Percentiles rank a stretch among this genome's conserved stretches.
Evolutionary conservation across 2,888 invertebrate species (phyloP).

Genomic region (Agapetus fuscipes): DNA sequence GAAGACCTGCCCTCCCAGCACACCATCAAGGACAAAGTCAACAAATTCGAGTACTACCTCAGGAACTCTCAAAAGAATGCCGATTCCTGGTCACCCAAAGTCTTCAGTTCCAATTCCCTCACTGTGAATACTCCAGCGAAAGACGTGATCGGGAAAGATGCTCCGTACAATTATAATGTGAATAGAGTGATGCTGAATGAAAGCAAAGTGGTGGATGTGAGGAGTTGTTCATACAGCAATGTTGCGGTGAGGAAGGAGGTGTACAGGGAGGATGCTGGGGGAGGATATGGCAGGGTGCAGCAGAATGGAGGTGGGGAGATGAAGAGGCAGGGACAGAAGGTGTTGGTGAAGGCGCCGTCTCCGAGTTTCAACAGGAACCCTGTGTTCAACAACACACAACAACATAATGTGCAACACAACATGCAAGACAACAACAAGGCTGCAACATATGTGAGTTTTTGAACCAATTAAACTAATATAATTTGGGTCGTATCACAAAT

Average conservation of each 20-base stretch:
- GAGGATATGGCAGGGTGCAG: too few species aligned
- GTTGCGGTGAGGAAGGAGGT: constrained; percentile 36
- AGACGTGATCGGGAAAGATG: constrained; percentile 61
- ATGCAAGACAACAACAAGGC: constrained; percentile 5
- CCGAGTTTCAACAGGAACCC: constrained; percentile 34
- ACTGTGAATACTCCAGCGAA: constrained; percentile 76
- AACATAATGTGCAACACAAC: neutral
- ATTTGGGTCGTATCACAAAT: too few species aligned
- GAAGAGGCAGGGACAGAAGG: too few species aligned
- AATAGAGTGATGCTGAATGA: constrained; percentile 27
- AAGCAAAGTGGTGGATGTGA: constrained; percentile 34
- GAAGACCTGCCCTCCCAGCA: constrained; percentile 31
- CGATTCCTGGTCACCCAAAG: constrained; percentile 58
- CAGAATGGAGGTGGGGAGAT: too few species aligned
- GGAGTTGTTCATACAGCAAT: constrained; percentile 36
- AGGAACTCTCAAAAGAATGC: constrained; percentile 50
- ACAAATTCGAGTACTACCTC: constrained; percentile 70
- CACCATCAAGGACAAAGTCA: constrained; percentile 63
- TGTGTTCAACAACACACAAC: constrained; percentile 7
- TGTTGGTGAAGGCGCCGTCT: too few species aligned
- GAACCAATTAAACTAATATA: too few species aligned
- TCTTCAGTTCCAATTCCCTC: constrained; percentile 66
- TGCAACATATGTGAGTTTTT: too few species aligned
- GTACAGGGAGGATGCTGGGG: constrained; percentile 1
- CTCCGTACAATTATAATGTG: constrained; percentile 41